These are phyloP conservation scores for Lateolabrax maculatus DNA, from an alignment of 2,797 vertebrate species.

Conservation along the genomic window DNA sequence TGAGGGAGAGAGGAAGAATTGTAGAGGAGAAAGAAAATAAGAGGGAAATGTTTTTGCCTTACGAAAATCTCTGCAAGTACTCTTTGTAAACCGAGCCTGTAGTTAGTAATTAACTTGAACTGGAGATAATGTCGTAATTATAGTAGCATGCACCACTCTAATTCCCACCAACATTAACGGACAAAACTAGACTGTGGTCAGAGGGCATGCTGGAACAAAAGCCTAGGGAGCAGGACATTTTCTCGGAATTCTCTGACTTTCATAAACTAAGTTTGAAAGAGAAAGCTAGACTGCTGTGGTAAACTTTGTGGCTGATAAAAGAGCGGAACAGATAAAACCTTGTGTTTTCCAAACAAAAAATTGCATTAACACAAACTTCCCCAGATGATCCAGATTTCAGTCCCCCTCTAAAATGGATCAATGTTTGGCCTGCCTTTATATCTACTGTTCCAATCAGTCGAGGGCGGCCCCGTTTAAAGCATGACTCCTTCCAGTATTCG, in stretches of 20 bases:
- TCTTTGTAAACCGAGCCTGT: slow-evolving; percentile 60
- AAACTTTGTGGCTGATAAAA: slow-evolving; percentile 33
- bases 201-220: slow-evolving; percentile 57
- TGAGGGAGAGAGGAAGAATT: slow-evolving; percentile 8
- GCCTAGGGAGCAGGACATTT: slow-evolving; percentile 22
- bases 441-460: slow-evolving; percentile 20
- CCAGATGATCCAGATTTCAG: slow-evolving; percentile 25
- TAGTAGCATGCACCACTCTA: slow-evolving; percentile 51
- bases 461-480: slow-evolving; percentile 47
- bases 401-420: slow-evolving; percentile 14
- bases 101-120: slow-evolving; percentile 81
- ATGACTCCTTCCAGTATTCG: slow-evolving; percentile 17
- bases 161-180: slow-evolving; percentile 63
- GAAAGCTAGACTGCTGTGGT: slow-evolving; percentile 24
- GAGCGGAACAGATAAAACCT: background rate
- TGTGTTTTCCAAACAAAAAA: slow-evolving; percentile 11
- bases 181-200: slow-evolving; percentile 58
- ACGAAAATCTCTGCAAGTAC: slow-evolving; percentile 44
- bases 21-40: slow-evolving; percentile 5
- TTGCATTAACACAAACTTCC: slow-evolving; percentile 10
- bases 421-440: slow-evolving; percentile 13
- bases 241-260: slow-evolving; percentile 33
- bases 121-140: slow-evolving; percentile 76
- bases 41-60: slow-evolving; percentile 34
- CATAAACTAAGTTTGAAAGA: slow-evolving; percentile 18